A percentile compares a stretch with the other conserved stretches of the same genome.
These are phyloP conservation scores for Porites lutea DNA, from an alignment of 64 coral and sea anemone species.

Conservation along the genomic window DNA sequence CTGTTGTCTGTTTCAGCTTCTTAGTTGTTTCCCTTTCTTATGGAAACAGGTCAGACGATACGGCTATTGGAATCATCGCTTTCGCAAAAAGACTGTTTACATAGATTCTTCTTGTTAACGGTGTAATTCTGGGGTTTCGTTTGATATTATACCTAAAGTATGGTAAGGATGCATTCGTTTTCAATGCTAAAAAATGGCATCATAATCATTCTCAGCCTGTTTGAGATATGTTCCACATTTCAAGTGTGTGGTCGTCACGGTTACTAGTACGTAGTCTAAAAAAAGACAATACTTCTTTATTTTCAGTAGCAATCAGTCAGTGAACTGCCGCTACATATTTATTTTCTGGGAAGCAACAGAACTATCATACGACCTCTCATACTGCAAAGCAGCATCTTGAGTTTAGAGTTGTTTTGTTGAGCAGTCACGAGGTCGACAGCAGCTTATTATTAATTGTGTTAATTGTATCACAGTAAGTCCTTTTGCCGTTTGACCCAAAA, in stretches of 20 bases:
- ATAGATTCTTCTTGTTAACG: not conserved
- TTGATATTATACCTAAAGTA: not conserved
- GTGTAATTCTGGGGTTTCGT: conserved; percentile 11
- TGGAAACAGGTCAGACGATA: not conserved
- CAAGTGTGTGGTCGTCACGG: not conserved
- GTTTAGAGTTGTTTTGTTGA: too few relatives aligned
- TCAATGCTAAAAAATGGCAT: not conserved
- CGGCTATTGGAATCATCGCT: not conserved
- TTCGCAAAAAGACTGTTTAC: not conserved
- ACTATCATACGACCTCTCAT: too few relatives aligned
- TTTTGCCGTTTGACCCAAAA: too few relatives aligned
- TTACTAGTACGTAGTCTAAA: not conserved
- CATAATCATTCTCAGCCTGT: not conserved
- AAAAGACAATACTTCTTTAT: too few relatives aligned
- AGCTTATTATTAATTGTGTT: too few relatives aligned
- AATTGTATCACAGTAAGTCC: too few relatives aligned
- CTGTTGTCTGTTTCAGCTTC: conserved; percentile 39
- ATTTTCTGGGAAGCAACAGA: too few relatives aligned
- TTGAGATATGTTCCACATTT: not conserved
- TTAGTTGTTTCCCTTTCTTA: conserved; percentile 29
- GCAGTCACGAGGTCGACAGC: too few relatives aligned
- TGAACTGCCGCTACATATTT: too few relatives aligned
- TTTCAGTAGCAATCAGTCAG: too few relatives aligned
- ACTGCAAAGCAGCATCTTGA: too few relatives aligned
- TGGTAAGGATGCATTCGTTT: conserved; percentile 2